Conservation (phyloP, 2,113 vertebrate genomes). For the Dipodomys ordii region DNA sequence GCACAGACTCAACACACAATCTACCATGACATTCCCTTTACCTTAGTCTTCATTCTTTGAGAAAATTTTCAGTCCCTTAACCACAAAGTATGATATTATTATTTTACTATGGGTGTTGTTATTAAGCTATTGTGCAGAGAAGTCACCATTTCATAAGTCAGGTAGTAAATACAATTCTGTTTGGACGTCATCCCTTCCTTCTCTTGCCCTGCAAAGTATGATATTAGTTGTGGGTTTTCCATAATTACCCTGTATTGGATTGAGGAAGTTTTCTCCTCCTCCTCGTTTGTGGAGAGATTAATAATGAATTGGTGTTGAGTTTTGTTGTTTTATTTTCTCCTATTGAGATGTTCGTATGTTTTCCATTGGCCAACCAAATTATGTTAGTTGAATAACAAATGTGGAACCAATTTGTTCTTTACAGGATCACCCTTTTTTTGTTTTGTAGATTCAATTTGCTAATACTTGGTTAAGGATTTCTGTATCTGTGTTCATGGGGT, state of each 20-base stretch:
- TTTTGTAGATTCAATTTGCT: neutral
- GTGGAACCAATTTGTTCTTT: neutral
- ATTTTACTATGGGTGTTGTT: too few relatives aligned
- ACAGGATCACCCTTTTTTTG: neutral
- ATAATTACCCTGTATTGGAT: neutral
- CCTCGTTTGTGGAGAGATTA: neutral
- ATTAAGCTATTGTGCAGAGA: too few relatives aligned
- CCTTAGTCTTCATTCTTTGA: conserved; percentile 14
- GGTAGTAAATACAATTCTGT: too few relatives aligned
- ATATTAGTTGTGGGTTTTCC: neutral
- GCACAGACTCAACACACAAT: neutral
- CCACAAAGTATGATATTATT: neutral
- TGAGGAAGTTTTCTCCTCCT: neutral
- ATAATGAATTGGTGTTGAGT: neutral
- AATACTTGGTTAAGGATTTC: neutral
- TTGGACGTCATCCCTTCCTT: too few relatives aligned
- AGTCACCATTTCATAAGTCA: too few relatives aligned
- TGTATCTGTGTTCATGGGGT: neutral
- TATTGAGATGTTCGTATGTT: neutral
- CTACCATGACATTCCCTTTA: neutral
- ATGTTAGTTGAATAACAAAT: conserved; percentile 14
- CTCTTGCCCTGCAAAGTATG: too few relatives aligned
- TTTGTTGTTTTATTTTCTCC: neutral
- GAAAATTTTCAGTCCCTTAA: neutral
- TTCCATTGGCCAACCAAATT: neutral